A percentile compares a stretch with the other conserved stretches of the same genome.
These are phyloP conservation scores for Papilio dardanus DNA, from an alignment of 1,140 invertebrate species.

Conservation along the genomic window DNA sequence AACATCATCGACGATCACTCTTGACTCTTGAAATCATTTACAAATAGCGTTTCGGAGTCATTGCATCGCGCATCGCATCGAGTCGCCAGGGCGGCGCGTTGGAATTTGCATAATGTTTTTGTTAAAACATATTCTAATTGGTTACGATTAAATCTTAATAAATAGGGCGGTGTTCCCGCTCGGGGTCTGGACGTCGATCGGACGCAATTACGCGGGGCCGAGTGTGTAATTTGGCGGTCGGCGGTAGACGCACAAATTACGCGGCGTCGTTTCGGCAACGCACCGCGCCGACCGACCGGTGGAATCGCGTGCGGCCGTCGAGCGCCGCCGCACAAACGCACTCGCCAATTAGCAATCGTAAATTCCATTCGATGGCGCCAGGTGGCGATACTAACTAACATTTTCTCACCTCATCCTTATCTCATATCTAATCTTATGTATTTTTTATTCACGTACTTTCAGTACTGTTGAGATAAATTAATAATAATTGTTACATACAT, in stretches of 20 bases:
- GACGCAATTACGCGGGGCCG: conserved; percentile 68
- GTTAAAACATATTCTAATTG: conserved; percentile 75
- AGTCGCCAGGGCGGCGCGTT: conserved; percentile 31
- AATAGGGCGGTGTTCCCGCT: conserved; percentile 70
- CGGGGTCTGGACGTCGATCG: conserved; percentile 52
- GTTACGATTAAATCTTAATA: conserved; percentile 76
- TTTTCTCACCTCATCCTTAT: conserved; percentile 16
- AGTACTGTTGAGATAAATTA: not conserved
- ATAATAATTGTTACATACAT: not conserved
- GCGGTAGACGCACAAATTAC: conserved; percentile 68
- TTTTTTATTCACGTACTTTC: not conserved
- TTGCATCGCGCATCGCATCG: conserved; percentile 39
- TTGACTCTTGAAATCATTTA: conserved; percentile 40
- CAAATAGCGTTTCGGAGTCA: not conserved
- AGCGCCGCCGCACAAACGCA: conserved; percentile 62
- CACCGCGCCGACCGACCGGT: conserved; percentile 40
- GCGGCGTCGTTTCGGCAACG: conserved; percentile 61
- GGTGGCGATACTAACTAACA: not conserved
- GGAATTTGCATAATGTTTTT: conserved; percentile 61
- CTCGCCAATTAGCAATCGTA: conserved; percentile 79
- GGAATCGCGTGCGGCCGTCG: conserved; percentile 65
- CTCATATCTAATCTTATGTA: not conserved
- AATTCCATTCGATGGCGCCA: conserved; percentile 59
- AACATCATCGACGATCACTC: conserved; percentile 7
- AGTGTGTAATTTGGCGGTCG: conserved; percentile 71